These are phyloP conservation scores for Whitmania pigra DNA, from an alignment of 1,140 invertebrate genomes.

Conservation along the genomic window DNA sequence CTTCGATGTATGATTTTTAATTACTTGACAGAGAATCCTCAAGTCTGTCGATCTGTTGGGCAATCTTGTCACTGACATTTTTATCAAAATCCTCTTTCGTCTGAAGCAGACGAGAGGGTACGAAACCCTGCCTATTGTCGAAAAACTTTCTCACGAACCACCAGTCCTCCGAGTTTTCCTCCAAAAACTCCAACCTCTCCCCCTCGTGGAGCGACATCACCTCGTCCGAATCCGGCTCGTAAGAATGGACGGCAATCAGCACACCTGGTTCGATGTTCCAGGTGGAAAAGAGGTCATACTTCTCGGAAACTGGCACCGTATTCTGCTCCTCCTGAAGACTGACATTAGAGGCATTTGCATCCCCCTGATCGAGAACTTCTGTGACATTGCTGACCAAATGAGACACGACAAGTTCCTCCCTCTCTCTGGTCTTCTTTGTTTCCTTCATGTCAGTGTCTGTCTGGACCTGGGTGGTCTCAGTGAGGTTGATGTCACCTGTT, in stretches of 20 bases:
- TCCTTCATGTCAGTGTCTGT: constrained; percentile 25
- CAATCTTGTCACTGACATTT: constrained; percentile 18
- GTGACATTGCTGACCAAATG: constrained; percentile 2
- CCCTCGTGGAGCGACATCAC: constrained; percentile 25
- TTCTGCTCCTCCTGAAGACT: neutral
- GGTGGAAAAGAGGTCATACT: neutral
- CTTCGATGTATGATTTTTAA: neutral
- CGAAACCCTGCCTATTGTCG: constrained; percentile 79
- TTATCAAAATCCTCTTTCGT: constrained; percentile 39
- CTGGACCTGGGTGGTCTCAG: constrained; percentile 22
- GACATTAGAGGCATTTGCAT: neutral
- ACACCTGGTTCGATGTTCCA: neutral
- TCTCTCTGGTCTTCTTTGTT: constrained; percentile 21
- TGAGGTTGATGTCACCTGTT: constrained; percentile 17
- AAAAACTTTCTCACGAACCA: constrained; percentile 81
- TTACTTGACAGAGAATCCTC: constrained; percentile 20
- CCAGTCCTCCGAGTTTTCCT: constrained; percentile 51
- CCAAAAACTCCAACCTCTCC: constrained; percentile 24
- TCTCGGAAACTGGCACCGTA: neutral
- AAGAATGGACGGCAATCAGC: constrained; percentile 20
- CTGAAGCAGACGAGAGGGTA: constrained; percentile 73
- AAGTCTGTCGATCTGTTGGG: constrained; percentile 15
- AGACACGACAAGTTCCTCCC: constrained; percentile 22
- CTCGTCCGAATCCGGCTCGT: constrained; percentile 25
- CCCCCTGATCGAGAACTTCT: neutral